These are phyloP conservation scores for Drosophila incognita DNA, from an alignment of 2,888 invertebrate species.

Conservation along the genomic window DNA sequence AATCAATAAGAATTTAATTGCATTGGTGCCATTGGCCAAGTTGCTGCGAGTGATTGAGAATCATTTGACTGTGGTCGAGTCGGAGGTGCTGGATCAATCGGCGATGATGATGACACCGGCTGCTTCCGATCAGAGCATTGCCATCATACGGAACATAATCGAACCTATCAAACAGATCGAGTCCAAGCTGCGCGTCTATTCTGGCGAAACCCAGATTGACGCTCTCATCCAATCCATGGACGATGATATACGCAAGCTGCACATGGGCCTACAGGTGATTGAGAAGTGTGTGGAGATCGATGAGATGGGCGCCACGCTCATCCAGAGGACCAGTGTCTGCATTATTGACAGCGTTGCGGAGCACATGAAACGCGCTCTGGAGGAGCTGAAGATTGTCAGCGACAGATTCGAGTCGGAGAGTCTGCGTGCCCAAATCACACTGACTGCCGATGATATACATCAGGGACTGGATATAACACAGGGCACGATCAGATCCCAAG, in stretches of 20 bases:
- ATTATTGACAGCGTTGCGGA: constrained; percentile 88
- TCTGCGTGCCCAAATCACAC: constrained; percentile 85
- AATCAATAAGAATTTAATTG: constrained; percentile 85
- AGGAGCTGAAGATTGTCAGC: constrained; percentile 86
- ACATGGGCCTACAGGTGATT: constrained; percentile 88
- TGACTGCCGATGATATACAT: constrained; percentile 86
- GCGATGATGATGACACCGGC: constrained; percentile 89
- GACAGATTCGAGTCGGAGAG: constrained; percentile 85
- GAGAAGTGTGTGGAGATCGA: constrained; percentile 90
- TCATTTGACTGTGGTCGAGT: constrained; percentile 87
- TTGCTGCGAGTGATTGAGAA: constrained; percentile 86
- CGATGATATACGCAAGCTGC: constrained; percentile 88
- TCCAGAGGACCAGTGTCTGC: constrained; percentile 89
- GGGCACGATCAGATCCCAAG: constrained; percentile 86
- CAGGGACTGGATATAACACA: constrained; percentile 86
- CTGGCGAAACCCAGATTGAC: constrained; percentile 84
- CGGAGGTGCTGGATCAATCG: constrained; percentile 88
- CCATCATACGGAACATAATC: constrained; percentile 88
- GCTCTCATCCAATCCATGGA: constrained; percentile 87
- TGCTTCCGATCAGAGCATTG: constrained; percentile 88
- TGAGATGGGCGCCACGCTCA: constrained; percentile 88
- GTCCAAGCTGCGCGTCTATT: constrained; percentile 87
- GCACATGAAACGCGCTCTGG: constrained; percentile 86
- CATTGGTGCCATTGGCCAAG: constrained; percentile 84
- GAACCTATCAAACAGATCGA: constrained; percentile 88